Base-by-base conservation (phyloP, 2,888 invertebrate species). In the Sphecodes monilicornis region DNA sequence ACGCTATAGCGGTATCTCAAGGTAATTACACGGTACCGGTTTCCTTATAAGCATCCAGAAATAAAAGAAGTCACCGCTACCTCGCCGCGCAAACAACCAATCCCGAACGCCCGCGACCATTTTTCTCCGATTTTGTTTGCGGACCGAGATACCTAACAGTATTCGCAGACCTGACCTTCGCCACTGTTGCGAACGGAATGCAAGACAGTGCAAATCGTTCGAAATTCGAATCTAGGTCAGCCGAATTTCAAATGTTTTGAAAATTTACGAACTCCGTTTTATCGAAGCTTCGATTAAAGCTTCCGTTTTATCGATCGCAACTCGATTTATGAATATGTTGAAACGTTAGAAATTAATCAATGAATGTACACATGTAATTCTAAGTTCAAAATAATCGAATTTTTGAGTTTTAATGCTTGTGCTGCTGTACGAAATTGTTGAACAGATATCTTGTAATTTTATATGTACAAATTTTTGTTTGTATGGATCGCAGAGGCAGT, bases 21-120 rank as follows among this genome's bases (percentile, higher is more conserved):
- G 84, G 84, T 89, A 89, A 89, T 89, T 89, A 87, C 89, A 85
- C 80, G 85, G 80, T 80, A 85, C 89, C 83, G 85, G 87, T 87
- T 89, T 84, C 87, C 83, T 84, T 84, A 82, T 87, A 87, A 82
- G 83, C 66, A 54, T 72, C 29, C 26, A 46, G 66, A 83, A 84
- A 75, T 75, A 83, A 79, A 74, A 77, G 76, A 79, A 78, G 57
- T 39, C 26, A 18, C 68, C 50, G 66, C 69, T 50, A 69, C 60
- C 57, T 36, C 70, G 64, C 46, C 57, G 46, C 64, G 26, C 16
- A 69, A 66, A 70, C 70, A 36, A 66, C 60, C 76, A 39, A 74
- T 60, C 57, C 57, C 75, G 39, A 46, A 41, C n/a, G 22, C 3
- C 22, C 22, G 50, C 50, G 10, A 66, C 73, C 16, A 77, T 70